These are phyloP conservation scores for Archegozetes longisetosus DNA, from an alignment of 1,140 invertebrate species.

Conservation along the genomic window DNA sequence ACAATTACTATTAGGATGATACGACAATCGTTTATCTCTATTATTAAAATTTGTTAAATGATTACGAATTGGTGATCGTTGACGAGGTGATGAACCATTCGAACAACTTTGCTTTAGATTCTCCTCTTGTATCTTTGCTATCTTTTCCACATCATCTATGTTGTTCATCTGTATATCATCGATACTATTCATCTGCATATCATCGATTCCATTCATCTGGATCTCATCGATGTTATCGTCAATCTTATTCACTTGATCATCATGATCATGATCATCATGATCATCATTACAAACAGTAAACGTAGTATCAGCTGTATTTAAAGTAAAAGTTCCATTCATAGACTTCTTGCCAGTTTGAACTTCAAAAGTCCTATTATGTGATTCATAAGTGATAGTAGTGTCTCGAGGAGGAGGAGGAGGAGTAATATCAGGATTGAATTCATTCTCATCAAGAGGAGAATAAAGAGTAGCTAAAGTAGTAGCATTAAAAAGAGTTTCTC, in stretches of 20 bases:
- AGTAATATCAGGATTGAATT: no score
- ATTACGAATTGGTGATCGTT: not conserved
- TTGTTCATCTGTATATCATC: not conserved
- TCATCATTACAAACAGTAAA: not conserved
- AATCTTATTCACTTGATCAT: no score
- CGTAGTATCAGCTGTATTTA: not conserved
- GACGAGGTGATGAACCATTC: not conserved
- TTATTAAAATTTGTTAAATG: no score
- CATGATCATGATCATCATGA: no score
- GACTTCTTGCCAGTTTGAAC: not conserved
- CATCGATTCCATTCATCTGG: no score
- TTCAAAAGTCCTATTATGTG: not conserved
- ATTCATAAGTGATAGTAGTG: not conserved
- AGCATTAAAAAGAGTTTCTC: not conserved
- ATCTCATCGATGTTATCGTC: no score
- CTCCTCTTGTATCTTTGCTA: not conserved
- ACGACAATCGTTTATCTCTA: no score
- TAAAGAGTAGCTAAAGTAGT: not conserved
- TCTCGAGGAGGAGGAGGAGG: no score
- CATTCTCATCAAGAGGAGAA: not conserved
- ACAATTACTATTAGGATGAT: no score
- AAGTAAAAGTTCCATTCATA: not conserved
- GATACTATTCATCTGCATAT: no score
- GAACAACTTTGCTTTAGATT: not conserved
- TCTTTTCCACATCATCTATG: not conserved